Evolutionary conservation across 2,113 vertebrate genomes (phyloP).

Genomic region (Pao palembangensis): DNA sequence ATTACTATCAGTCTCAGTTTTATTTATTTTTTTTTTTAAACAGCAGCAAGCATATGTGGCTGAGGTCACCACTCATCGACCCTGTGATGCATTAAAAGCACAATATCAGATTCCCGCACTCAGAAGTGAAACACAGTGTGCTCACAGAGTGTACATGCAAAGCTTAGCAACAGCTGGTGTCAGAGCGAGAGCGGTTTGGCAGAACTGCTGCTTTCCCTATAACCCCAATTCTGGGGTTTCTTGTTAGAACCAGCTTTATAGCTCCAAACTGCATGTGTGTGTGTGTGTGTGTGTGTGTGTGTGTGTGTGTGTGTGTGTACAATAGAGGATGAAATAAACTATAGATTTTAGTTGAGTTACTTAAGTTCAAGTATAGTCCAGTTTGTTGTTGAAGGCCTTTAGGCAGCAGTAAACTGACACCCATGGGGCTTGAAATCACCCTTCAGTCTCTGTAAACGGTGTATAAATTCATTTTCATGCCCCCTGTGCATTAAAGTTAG

Average conservation of each 20-base stretch:
- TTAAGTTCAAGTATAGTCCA: too few species aligned
- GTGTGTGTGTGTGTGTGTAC: not conserved
- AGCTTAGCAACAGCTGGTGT: conserved; percentile 57
- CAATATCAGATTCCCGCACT: conserved; percentile 20
- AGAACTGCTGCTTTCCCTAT: conserved; percentile 30
- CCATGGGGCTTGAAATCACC: not conserved
- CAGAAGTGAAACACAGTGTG: conserved; percentile 14
- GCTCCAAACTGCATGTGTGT: conserved; percentile 18
- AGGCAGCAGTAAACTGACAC: conserved; percentile 6
- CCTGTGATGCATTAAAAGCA: conserved; percentile 20
- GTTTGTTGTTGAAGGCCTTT: too few species aligned
- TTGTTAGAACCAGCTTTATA: conserved; percentile 41
- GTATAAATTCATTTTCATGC: conserved; percentile 1
- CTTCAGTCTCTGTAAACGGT: not conserved
- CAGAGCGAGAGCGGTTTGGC: conserved; percentile 48
- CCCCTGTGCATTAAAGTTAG: conserved; percentile 1
- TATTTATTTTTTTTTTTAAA: not conserved
- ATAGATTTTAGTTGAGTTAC: too few species aligned
- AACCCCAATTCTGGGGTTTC: conserved; percentile 41
- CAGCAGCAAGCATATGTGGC: not conserved
- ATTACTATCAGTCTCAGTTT: not conserved
- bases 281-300: conserved; percentile 2
- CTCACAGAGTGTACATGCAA: conserved; percentile 7
- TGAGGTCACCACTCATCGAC: not conserved
- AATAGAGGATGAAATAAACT: too few species aligned